Conservation (phyloP, 1,140 invertebrate species). For the Choristoneura fumiferana region DNA sequence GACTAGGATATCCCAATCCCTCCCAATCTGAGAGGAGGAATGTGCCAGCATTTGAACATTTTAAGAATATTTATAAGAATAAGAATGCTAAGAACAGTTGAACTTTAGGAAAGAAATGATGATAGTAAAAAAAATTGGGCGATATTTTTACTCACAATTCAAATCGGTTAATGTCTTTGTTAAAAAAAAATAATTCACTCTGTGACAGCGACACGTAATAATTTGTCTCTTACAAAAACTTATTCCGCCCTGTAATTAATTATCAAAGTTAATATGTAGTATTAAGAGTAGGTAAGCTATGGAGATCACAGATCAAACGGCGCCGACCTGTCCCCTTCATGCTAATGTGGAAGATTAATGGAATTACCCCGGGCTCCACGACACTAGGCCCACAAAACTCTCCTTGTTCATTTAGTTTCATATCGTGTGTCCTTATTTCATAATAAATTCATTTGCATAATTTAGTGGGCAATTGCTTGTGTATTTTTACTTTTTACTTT, state of each 20-base stretch:
- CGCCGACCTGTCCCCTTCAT: slow-evolving; percentile 46
- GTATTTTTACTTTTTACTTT: no score
- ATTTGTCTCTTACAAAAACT: background rate
- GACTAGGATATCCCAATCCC: no score
- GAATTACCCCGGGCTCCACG: slow-evolving; percentile 41
- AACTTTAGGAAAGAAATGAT: no score
- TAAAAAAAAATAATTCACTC: no score
- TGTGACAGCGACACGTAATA: no score
- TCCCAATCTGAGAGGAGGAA: no score
- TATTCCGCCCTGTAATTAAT: slow-evolving; percentile 35
- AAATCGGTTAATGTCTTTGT: no score
- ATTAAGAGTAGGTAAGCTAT: slow-evolving; percentile 36
- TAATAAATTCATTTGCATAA: slow-evolving; percentile 20
- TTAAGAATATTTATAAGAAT: no score
- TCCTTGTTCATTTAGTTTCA: slow-evolving; percentile 43
- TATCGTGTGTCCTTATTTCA: slow-evolving; percentile 22
- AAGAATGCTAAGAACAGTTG: no score
- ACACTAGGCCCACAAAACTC: slow-evolving; percentile 32
- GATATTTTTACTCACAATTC: no score
- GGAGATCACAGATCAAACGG: slow-evolving; percentile 45
- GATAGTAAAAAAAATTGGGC: no score
- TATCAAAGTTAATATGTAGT: slow-evolving; percentile 42
- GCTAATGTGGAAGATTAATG: slow-evolving; percentile 59
- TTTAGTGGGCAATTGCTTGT: background rate
- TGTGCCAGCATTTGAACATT: no score